These are phyloP conservation scores for Aleadryas rufinucha DNA, from an alignment of 2,113 vertebrate species.

Conservation along the genomic window DNA sequence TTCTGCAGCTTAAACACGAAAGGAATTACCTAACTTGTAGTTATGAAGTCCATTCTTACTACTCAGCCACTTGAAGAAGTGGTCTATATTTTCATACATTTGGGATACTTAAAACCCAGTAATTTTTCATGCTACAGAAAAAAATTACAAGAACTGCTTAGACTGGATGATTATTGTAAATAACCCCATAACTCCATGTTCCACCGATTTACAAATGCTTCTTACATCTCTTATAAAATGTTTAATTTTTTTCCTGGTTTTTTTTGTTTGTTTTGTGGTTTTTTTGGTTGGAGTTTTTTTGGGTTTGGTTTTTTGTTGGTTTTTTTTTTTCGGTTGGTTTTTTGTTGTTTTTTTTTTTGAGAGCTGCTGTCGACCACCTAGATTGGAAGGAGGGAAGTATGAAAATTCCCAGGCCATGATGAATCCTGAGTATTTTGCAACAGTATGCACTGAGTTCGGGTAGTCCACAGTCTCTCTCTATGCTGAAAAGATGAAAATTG, in stretches of 20 bases:
- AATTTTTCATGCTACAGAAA: conserved; percentile 20
- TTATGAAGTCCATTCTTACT: neutral
- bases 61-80: neutral
- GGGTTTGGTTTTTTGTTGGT: neutral
- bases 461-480: neutral
- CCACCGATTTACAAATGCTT: neutral
- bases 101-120: neutral
- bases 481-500: neutral
- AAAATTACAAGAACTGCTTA: conserved; percentile 28
- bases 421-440: neutral
- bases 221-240: neutral
- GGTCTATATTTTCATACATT: neutral
- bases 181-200: conserved; percentile 3
- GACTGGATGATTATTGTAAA: neutral
- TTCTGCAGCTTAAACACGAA: neutral
- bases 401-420: neutral
- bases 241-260: no score
- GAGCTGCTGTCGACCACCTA: neutral
- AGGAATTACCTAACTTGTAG: neutral
- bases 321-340: neutral
- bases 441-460: neutral
- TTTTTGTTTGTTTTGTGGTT: neutral
- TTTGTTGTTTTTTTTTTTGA: neutral
- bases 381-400: neutral
- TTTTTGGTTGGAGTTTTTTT: no score